Conservation (phyloP, 1,140 invertebrate genomes). For the Drosophila suzukii region DNA sequence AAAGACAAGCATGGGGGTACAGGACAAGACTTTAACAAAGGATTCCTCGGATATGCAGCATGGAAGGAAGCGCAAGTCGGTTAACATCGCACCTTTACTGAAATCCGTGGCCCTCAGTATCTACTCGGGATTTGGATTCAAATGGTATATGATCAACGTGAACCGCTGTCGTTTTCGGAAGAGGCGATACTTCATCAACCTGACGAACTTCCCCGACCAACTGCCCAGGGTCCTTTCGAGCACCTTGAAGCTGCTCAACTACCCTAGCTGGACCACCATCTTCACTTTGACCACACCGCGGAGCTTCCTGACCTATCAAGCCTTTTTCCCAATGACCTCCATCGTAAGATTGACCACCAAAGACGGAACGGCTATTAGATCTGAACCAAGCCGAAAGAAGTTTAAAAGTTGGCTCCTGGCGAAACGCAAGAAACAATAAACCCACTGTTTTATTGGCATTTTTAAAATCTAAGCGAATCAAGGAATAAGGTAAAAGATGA, state of each 20-base stretch:
- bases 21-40: background rate
- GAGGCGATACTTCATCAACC: conserved; percentile 1
- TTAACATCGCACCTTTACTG: background rate
- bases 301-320: background rate
- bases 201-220: background rate
- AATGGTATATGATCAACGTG: conserved; percentile 8
- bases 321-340: conserved; percentile 3
- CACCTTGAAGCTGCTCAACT: background rate
- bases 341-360: background rate
- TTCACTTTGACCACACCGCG: background rate
- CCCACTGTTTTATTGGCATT: no score
- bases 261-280: conserved; percentile 5
- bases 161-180: rapidly evolving
- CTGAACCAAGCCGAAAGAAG: background rate
- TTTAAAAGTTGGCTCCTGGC: background rate
- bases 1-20: background rate
- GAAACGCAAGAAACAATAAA: background rate
- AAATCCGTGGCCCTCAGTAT: conserved; percentile 5
- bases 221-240: background rate
- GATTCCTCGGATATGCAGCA: background rate
- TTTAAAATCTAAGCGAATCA: no score
- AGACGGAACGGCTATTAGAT: background rate
- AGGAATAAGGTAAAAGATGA: no score
- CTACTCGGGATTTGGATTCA: background rate
- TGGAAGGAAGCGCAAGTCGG: background rate